Conservation (phyloP, 2,797 vertebrate species). For the Peromyscus aztecus region DNA sequence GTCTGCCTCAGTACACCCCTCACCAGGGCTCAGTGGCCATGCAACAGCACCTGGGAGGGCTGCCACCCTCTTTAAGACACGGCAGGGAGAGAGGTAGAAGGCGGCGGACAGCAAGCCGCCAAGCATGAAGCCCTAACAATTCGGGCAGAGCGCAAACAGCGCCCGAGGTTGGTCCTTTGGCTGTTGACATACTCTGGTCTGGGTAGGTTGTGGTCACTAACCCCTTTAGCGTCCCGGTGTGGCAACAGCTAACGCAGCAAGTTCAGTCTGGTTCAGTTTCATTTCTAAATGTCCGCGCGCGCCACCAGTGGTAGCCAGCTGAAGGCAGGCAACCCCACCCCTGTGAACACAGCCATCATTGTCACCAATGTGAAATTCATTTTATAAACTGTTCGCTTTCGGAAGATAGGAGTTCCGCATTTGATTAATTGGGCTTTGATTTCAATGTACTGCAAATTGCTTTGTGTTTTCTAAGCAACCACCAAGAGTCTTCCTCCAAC, state of each 20-base stretch:
- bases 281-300: constrained; percentile 85
- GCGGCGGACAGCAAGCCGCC: constrained; percentile 87
- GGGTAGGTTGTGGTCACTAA: constrained; percentile 89
- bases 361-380: constrained; percentile 85
- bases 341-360: constrained; percentile 86
- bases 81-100: constrained; percentile 82
- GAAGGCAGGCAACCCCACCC: constrained; percentile 82
- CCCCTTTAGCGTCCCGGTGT: constrained; percentile 87
- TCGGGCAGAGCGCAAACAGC: constrained; percentile 87
- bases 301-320: constrained; percentile 77
- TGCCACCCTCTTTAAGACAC: constrained; percentile 84
- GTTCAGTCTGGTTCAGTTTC: constrained; percentile 89
- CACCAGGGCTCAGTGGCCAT: constrained; percentile 81
- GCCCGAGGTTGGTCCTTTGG: constrained; percentile 86
- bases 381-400: constrained; percentile 85
- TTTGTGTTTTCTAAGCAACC: constrained; percentile 73
- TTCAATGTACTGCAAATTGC: constrained; percentile 77
- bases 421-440: constrained; percentile 82
- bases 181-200: constrained; percentile 89
- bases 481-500: constrained; percentile 75
- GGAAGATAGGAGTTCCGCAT: constrained; percentile 84
- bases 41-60: constrained; percentile 79
- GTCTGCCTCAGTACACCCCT: constrained; percentile 83
- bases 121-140: constrained; percentile 89
- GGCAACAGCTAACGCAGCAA: constrained; percentile 87